phyloP scores from a whole-genome alignment of 1,140 invertebrate genomes.

The Melanaphis sacchari region DNA sequence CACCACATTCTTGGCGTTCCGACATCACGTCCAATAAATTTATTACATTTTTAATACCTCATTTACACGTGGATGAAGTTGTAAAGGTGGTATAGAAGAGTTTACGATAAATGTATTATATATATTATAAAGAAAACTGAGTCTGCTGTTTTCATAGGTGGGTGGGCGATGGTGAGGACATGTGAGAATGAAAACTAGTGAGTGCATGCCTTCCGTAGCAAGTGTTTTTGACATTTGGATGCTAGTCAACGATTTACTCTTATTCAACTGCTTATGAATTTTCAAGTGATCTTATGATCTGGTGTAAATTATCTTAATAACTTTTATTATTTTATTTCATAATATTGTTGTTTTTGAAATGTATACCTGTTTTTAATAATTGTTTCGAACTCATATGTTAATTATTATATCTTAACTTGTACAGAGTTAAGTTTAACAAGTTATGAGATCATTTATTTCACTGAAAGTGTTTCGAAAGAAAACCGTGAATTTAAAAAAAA shows the following conservation, averaged over 20 bases:
- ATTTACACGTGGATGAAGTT: background rate
- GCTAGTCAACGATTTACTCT: background rate
- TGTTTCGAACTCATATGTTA: background rate
- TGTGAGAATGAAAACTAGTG: background rate
- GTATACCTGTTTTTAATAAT: background rate
- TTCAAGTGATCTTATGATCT: background rate
- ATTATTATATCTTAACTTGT: background rate
- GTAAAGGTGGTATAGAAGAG: background rate
- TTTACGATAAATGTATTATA: background rate
- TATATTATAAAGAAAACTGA: background rate
- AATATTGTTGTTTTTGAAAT: background rate
- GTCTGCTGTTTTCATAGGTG: background rate
- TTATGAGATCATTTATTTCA: background rate
- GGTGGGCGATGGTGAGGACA: background rate
- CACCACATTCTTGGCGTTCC: slow-evolving; percentile 5
- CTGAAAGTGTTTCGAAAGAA: background rate
- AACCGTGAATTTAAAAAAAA: background rate
- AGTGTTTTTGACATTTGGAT: slow-evolving; percentile 35
- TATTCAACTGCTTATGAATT: background rate
- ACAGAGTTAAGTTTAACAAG: background rate
- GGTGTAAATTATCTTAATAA: background rate
- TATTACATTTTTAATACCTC: slow-evolving; percentile 29
- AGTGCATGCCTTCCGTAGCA: background rate
- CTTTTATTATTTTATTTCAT: background rate
- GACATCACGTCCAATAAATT: slow-evolving; percentile 35